Evolutionary conservation across 2,797 vertebrate genomes (phyloP).

Genomic region (Potorous gilbertii): DNA sequence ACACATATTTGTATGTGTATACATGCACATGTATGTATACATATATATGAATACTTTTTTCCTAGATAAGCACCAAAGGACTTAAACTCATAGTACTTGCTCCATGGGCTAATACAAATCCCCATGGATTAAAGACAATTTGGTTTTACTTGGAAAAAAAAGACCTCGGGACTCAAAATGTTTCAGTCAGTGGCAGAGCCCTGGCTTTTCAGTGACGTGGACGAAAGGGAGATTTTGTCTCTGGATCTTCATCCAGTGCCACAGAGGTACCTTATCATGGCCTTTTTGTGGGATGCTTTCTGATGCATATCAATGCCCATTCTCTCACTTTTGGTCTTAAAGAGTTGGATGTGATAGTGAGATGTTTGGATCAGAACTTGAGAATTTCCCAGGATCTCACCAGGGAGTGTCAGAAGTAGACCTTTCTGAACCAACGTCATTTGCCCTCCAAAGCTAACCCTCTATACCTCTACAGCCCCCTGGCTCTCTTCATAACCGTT

Average conservation of each 20-base stretch:
- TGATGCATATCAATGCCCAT: background rate
- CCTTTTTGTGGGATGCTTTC: background rate
- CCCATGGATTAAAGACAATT: constrained; percentile 62
- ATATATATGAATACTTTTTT: no score
- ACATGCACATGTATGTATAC: background rate
- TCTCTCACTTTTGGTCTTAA: background rate
- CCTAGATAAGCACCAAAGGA: constrained; percentile 70
- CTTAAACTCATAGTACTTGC: constrained; percentile 64
- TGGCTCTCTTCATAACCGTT: background rate
- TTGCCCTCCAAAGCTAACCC: background rate
- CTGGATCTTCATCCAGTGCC: background rate
- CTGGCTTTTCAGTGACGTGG: constrained; percentile 20
- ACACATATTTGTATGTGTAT: no score
- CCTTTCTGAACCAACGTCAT: background rate
- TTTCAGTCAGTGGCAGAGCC: constrained; percentile 38
- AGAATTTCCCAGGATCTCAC: background rate
- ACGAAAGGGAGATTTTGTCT: background rate
- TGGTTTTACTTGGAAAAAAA: constrained; percentile 34
- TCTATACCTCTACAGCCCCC: background rate
- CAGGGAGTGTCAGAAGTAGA: background rate
- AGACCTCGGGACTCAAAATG: constrained; percentile 19
- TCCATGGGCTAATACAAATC: constrained; percentile 19
- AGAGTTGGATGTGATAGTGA: background rate
- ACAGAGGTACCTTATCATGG: background rate
- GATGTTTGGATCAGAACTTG: background rate